A percentile compares a stretch with the other conserved stretches of the same genome.
phyloP scores from a whole-genome alignment of 2,113 vertebrate genomes.

The Pogonocichla stellata region DNA sequence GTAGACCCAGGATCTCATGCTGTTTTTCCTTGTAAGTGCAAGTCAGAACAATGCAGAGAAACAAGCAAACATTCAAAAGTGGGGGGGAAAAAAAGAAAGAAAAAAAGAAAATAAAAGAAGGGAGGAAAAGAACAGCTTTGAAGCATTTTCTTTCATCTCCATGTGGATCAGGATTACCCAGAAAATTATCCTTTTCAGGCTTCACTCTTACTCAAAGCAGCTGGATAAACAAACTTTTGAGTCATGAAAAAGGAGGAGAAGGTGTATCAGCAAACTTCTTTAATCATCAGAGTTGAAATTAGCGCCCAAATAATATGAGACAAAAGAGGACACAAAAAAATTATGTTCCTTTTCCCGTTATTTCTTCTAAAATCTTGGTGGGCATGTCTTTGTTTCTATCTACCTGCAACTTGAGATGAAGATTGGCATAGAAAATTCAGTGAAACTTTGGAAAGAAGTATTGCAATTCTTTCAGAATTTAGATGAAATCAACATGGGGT shows the following conservation, averaged over 20 bases:
- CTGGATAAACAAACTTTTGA: not conserved
- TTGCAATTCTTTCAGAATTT: not conserved
- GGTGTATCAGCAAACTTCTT: not conserved
- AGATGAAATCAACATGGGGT: accelerated
- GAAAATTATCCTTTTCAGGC: not conserved
- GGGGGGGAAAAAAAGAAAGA: no score
- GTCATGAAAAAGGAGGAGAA: not conserved
- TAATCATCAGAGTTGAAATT: not conserved
- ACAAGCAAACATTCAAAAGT: not conserved
- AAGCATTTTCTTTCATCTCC: not conserved
- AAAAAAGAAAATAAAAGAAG: accelerated
- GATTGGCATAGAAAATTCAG: not conserved
- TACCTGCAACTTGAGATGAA: not conserved
- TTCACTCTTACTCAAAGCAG: not conserved
- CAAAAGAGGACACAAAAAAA: not conserved
- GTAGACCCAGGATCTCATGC: not conserved
- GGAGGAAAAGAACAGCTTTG: accelerated
- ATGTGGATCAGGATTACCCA: not conserved
- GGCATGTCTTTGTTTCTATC: not conserved
- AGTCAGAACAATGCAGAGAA: not conserved
- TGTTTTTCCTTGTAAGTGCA: not conserved
- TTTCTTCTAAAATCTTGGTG: not conserved
- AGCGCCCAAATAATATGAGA: not conserved
- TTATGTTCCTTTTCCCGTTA: accelerated
- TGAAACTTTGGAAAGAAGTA: not conserved